phyloP scores from a whole-genome alignment of 2,888 invertebrate species.

The Pocota personata region DNA sequence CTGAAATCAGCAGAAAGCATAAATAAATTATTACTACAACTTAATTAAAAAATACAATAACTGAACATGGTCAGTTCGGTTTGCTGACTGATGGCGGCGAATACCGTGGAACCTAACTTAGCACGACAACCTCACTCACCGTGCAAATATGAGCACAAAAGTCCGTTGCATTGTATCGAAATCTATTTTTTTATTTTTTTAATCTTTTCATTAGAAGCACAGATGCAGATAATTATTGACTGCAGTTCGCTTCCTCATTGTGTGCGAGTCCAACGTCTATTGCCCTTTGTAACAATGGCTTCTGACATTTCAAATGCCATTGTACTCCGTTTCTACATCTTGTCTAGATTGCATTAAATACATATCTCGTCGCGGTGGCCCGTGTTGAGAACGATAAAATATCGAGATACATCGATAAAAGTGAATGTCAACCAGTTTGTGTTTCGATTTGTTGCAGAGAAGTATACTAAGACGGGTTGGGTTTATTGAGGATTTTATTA shows the following conservation, averaged over 20 bases:
- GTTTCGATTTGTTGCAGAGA: background rate
- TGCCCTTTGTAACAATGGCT: constrained; percentile 27
- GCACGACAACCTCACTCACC: constrained; percentile 37
- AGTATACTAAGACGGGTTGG: background rate
- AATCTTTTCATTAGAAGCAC: constrained; percentile 28
- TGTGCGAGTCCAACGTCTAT: background rate
- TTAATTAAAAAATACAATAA: constrained; percentile 46
- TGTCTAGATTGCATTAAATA: background rate
- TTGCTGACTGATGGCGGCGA: background rate
- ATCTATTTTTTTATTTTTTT: too few species aligned
- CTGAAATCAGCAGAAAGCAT: constrained; percentile 11
- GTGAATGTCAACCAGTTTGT: constrained; percentile 61
- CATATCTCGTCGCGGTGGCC: background rate
- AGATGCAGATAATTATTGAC: constrained; percentile 30
- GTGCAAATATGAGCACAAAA: constrained; percentile 20
- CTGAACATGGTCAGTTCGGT: constrained; percentile 43
- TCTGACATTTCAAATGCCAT: constrained; percentile 24
- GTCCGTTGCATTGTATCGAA: too few species aligned
- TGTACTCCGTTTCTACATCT: background rate
- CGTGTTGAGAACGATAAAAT: constrained; percentile 9
- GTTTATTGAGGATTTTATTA: constrained; percentile 14
- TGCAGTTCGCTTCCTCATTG: constrained; percentile 36
- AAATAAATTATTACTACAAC: constrained; percentile 37
- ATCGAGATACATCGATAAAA: constrained; percentile 25
- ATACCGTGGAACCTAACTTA: constrained; percentile 28